Evolutionary conservation across 2,797 vertebrate species (phyloP).

Genomic region (Characodon lateralis): DNA sequence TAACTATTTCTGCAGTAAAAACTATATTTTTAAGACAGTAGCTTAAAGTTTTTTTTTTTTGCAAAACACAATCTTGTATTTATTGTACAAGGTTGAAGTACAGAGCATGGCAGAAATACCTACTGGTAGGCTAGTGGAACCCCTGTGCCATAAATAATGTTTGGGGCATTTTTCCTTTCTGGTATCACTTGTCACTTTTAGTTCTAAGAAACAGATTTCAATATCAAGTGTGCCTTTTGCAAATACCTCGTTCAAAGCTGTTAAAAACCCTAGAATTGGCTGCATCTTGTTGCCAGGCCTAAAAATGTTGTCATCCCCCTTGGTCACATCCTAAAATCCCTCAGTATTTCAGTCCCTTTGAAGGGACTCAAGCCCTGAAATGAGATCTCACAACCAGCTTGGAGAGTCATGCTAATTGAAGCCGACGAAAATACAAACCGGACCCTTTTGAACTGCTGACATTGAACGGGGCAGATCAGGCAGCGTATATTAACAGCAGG

Average conservation of each 20-base stretch:
- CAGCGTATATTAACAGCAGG: constrained; percentile 91
- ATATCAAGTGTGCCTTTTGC: constrained; percentile 14
- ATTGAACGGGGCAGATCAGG: constrained; percentile 89
- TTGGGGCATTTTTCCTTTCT: background rate
- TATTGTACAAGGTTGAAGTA: background rate
- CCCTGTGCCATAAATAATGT: background rate
- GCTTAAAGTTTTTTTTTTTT: too few relatives aligned
- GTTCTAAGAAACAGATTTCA: constrained; percentile 18
- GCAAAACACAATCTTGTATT: background rate
- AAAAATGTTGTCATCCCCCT: constrained; percentile 49
- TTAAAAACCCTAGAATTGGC: constrained; percentile 19
- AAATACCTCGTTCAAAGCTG: constrained; percentile 15
- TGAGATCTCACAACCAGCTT: constrained; percentile 81
- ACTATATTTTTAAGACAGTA: too few relatives aligned
- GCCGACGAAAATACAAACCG: constrained; percentile 91
- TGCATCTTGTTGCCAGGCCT: constrained; percentile 24
- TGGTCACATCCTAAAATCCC: constrained; percentile 55
- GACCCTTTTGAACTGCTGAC: constrained; percentile 92
- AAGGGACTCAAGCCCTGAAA: constrained; percentile 82
- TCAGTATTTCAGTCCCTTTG: constrained; percentile 55
- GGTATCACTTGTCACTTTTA: constrained; percentile 21
- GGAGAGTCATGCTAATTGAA: constrained; percentile 90
- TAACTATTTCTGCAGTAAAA: background rate
- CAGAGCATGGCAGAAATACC: background rate
- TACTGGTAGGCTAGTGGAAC: background rate